Evolutionary conservation across 2,888 invertebrate genomes (phyloP).

Genomic region (Nematopogon swammerdamellus): DNA sequence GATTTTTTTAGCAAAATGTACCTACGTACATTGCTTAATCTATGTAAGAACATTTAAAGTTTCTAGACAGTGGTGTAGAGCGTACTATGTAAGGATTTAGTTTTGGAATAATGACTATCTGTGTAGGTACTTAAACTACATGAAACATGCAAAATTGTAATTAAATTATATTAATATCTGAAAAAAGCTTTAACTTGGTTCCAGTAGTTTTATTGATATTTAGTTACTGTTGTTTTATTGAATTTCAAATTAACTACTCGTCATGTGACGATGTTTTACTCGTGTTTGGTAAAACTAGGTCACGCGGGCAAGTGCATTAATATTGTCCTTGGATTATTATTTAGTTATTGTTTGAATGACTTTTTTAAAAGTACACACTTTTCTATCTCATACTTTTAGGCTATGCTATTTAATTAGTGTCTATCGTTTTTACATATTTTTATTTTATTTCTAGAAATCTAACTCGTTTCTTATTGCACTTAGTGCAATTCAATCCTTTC

Average conservation of each 20-base stretch:
- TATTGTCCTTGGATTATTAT: constrained; percentile 19
- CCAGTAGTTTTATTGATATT: constrained; percentile 51
- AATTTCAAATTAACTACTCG: constrained; percentile 24
- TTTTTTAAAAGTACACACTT: not conserved
- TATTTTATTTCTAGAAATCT: not conserved
- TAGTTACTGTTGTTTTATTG: constrained; percentile 43
- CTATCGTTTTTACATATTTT: not conserved
- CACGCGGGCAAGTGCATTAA: constrained; percentile 55
- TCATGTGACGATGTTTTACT: constrained; percentile 51
- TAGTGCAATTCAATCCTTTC: constrained; percentile 4
- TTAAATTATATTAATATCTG: constrained; percentile 28
- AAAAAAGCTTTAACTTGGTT: constrained; percentile 57
- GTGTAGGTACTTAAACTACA: no score
- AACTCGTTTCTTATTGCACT: not conserved
- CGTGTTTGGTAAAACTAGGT: constrained; percentile 55
- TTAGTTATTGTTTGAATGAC: constrained; percentile 1
- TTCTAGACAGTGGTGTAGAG: no score
- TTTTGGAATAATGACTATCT: no score
- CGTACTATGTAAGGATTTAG: no score
- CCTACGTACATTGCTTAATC: no score
- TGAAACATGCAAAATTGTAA: no score
- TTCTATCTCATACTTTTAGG: not conserved
- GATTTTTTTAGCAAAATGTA: no score
- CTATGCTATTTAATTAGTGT: not conserved
- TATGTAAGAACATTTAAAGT: no score